Percentiles rank a stretch among this genome's conserved stretches.
Evolutionary conservation across 1,140 invertebrate genomes (phyloP).

Genomic region (Eciton burchellii): DNA sequence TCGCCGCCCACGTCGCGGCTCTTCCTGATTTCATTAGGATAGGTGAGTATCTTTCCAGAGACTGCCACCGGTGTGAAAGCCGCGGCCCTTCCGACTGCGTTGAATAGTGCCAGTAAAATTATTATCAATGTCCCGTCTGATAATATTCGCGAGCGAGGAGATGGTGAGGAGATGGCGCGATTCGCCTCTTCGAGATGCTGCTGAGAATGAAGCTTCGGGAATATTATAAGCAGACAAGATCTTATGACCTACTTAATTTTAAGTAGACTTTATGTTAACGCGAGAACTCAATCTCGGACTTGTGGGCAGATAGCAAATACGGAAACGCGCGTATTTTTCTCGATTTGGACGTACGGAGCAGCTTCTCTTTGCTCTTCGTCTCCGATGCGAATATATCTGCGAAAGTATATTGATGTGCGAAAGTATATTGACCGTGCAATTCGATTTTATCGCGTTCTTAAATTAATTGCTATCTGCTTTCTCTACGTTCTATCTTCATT

Average conservation of each 20-base stretch:
- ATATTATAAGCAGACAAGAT: conserved; percentile 51
- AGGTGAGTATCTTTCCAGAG: conserved; percentile 78
- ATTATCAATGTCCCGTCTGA: conserved; percentile 51
- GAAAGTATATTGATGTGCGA: background rate
- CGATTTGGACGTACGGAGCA: background rate
- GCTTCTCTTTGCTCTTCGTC: background rate
- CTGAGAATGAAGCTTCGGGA: conserved; percentile 1
- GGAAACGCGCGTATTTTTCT: background rate
- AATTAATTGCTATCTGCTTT: background rate
- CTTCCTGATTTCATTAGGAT: conserved; percentile 84
- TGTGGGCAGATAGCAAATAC: background rate
- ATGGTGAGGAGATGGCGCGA: background rate
- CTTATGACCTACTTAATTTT: conserved; percentile 29
- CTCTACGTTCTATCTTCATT: background rate
- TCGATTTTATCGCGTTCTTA: background rate
- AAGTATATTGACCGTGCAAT: background rate
- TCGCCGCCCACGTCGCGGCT: conserved; percentile 77
- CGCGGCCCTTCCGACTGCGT: conserved; percentile 38
- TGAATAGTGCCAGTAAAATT: conserved; percentile 56
- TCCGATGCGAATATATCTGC: background rate
- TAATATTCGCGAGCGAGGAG: conserved; percentile 28
- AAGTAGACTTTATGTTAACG: background rate
- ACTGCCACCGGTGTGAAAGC: conserved; percentile 60
- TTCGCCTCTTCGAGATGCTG: background rate
- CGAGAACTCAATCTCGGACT: background rate